Percentiles rank a stretch among this genome's conserved stretches.
Conservation (phyloP, 2,888 invertebrate species). For the Thereva unica region DNA sequence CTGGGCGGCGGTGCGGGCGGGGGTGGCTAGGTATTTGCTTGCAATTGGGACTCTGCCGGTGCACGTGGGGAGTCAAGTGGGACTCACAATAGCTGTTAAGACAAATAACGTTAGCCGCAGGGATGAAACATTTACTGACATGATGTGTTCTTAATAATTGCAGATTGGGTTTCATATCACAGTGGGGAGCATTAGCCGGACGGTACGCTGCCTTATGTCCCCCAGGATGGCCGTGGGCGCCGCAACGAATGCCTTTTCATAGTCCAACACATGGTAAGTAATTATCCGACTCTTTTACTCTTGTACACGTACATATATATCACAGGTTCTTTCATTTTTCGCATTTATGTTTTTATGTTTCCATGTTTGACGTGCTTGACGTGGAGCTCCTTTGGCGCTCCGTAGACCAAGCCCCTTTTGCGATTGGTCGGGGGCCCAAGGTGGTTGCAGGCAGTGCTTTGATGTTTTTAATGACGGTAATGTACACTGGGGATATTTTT, state of each 20-base stretch:
- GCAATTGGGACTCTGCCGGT: conserved; percentile 15
- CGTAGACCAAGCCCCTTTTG: background rate
- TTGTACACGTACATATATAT: background rate
- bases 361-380: background rate
- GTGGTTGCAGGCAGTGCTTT: conserved; percentile 22
- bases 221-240: conserved; percentile 67
- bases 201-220: conserved; percentile 74
- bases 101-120: conserved; percentile 9
- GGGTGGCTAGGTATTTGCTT: conserved; percentile 15
- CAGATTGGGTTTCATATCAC: conserved; percentile 81
- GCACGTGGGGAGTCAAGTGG: conserved; percentile 3
- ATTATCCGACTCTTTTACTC: conserved; percentile 18
- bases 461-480: conserved; percentile 42
- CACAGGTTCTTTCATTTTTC: background rate
- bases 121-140: conserved; percentile 4
- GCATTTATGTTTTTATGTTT: conserved; percentile 21
- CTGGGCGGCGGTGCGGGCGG: conserved; percentile 38
- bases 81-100: conserved; percentile 5
- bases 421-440: conserved; percentile 2
- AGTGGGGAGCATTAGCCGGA: conserved; percentile 78
- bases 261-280: conserved; percentile 72
- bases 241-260: conserved; percentile 59
- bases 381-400: background rate
- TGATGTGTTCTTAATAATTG: conserved; percentile 51
- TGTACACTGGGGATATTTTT: conserved; percentile 37